Evolutionary conservation across 2,113 vertebrate genomes (phyloP), one percentile per base, ranked within the genome.

Genomic region (Ploceus nigricollis): DNA sequence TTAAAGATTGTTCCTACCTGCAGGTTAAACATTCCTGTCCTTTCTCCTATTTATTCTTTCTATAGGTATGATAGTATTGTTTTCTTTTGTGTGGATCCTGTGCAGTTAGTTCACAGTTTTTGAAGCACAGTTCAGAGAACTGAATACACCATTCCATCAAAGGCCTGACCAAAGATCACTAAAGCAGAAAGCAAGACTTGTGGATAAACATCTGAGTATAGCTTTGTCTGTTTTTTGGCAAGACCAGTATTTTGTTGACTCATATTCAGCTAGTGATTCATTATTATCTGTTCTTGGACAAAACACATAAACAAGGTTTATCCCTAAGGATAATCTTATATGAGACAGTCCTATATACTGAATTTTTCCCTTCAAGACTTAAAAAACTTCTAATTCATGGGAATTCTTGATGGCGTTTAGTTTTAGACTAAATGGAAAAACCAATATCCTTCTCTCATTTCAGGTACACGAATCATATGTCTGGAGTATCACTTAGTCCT

Each of bases 281-380:
- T 63, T 82, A 72, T 76, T 82, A 90, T 91, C 82, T 94, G 70
- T 93, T 94, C 84, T 89, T 94, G 90, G 92, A 95, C 75, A 90
- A 90, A 96, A 85, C 35, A 65, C 5, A 85, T 93, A 96, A 97
- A 93, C 94, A 96, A 72, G 18, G 9, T 87, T 96, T 95, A 94
- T 95, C 95, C 94, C 57, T 82, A 72, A 90, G 85, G 40, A 88
- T 91, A 90, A 90, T 92, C 82, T 82, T 91, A 80, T 85, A 61
- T 54, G 53, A 94, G 15, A 80, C 78, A 69, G 61, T 72, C 37
- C 84, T 95, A 82, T 91, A 90, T 90, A 79, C 40, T 56, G 70
- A 71, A 15, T 23, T 93, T 72, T 86, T 75, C 40, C 24, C 54
- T 86, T 68, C 19, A 64, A 82, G 69, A 28, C 61, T 76, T 82